Evolutionary conservation across 2,113 vertebrate species (phyloP).

Genomic region (Morone saxatilis): DNA sequence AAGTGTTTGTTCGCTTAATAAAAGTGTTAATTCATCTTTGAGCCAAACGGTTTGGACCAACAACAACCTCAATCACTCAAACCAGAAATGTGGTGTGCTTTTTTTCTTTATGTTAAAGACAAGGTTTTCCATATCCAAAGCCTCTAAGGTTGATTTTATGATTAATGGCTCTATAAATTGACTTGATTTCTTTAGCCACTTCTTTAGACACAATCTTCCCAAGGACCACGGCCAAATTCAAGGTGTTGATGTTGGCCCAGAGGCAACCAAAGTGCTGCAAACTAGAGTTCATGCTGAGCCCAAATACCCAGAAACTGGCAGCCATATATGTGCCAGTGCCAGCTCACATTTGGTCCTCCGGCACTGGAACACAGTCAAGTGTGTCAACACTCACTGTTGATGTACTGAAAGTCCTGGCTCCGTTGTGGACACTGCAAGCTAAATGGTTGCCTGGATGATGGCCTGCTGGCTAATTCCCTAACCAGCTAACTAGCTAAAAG

Average conservation of each 20-base stretch:
- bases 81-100: no score
- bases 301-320: background rate
- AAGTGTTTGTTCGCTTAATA: background rate
- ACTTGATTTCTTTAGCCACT: no score
- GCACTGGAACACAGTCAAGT: background rate
- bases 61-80: background rate
- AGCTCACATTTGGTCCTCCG: background rate
- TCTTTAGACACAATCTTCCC: no score
- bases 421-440: background rate
- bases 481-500: background rate
- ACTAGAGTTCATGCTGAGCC: background rate
- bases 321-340: background rate
- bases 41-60: background rate
- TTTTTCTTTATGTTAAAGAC: no score
- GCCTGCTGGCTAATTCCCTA: background rate
- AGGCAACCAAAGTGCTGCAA: no score
- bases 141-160: no score
- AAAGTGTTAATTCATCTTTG: background rate
- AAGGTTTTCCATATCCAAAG: no score
- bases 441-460: background rate
- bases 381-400: background rate
- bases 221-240: no score
- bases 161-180: no score
- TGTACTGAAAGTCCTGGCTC: background rate
- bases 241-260: no score